Evolutionary conservation across 2,797 vertebrate species (phyloP).

Genomic region (Xenopus petersii): DNA sequence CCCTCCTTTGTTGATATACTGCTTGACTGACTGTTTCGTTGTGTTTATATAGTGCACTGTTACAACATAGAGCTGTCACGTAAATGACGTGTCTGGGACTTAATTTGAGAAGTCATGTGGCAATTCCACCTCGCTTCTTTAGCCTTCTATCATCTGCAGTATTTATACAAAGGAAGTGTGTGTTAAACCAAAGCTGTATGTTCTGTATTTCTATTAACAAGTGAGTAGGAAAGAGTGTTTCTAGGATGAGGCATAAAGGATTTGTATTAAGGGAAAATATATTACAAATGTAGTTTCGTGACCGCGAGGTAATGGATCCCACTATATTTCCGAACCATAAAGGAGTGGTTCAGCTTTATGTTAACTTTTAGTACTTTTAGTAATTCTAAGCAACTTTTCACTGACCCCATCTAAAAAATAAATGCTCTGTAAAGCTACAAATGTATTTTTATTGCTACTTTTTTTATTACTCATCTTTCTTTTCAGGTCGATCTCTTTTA

Average conservation of each 20-base stretch:
- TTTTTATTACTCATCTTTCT: too few relatives aligned
- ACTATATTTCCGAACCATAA: too few relatives aligned
- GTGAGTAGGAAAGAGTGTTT: background rate
- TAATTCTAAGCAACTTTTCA: too few relatives aligned
- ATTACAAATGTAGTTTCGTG: background rate
- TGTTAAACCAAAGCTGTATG: background rate
- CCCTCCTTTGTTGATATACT: constrained; percentile 38
- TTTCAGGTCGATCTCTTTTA: too few relatives aligned
- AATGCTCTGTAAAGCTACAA: too few relatives aligned
- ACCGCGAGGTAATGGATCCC: too few relatives aligned
- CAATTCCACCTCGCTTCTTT: constrained; percentile 22
- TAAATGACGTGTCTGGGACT: constrained; percentile 39
- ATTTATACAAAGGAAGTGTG: constrained; percentile 23
- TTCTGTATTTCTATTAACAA: background rate
- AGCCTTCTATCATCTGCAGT: constrained; percentile 16
- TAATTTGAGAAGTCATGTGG: constrained; percentile 31
- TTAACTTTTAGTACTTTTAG: too few relatives aligned
- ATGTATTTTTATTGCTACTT: too few relatives aligned
- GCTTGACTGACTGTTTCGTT: constrained; percentile 28
- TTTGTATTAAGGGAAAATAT: background rate
- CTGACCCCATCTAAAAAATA: too few relatives aligned
- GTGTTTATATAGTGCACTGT: constrained; percentile 40
- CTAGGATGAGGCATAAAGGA: background rate
- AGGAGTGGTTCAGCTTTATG: too few relatives aligned
- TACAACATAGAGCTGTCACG: constrained; percentile 40